Evolutionary conservation across 2,797 vertebrate species (phyloP).

Genomic region (Periophthalmus magnuspinnatus): DNA sequence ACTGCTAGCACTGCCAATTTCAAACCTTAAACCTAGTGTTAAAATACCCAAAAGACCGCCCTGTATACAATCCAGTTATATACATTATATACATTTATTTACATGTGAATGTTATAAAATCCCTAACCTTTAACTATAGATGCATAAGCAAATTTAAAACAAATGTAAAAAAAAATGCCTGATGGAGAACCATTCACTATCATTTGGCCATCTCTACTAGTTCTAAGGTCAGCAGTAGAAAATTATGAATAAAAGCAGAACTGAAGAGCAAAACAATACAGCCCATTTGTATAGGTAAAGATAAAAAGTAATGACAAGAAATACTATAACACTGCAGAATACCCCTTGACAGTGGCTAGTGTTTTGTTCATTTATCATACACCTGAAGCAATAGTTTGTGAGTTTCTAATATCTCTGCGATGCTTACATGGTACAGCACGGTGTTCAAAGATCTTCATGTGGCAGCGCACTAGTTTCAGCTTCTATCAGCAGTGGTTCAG

Average conservation of each 20-base stretch:
- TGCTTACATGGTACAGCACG: constrained; percentile 8
- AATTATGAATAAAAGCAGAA: background rate
- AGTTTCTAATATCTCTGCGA: background rate
- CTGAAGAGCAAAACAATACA: background rate
- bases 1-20: background rate
- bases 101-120: constrained; percentile 49
- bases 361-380: background rate
- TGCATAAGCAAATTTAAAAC: background rate
- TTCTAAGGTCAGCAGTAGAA: background rate
- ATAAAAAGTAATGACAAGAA: background rate
- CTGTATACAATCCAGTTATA: constrained; percentile 40
- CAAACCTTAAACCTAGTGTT: constrained; percentile 1
- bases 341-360: background rate
- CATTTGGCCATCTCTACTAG: constrained; percentile 15
- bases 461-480: constrained; percentile 18
- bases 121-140: constrained; percentile 3
- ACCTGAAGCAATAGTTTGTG: background rate
- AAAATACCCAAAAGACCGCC: constrained; percentile 30
- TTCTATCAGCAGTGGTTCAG: constrained; percentile 22
- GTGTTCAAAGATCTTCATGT: constrained; percentile 42
- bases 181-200: background rate
- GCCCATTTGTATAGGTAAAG: background rate
- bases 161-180: constrained; percentile 3
- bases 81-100: constrained; percentile 68
- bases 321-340: constrained; percentile 3